A percentile compares a stretch with the other conserved stretches of the same genome.
Conservation (phyloP, 2,888 invertebrate genomes). For the Carcina quercana region DNA sequence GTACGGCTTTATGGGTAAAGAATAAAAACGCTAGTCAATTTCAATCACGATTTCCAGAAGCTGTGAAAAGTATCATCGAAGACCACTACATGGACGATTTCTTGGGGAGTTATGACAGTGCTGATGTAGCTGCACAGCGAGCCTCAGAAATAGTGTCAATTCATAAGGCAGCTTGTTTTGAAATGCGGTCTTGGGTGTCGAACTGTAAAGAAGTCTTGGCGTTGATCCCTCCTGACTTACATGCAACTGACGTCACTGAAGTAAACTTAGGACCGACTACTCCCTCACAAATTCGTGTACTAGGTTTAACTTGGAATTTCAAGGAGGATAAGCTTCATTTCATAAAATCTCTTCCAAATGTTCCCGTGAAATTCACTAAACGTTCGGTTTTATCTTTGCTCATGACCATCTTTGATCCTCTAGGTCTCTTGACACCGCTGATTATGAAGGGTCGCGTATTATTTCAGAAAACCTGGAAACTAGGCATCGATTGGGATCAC, state of each 20-base stretch:
- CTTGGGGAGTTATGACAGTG: not conserved
- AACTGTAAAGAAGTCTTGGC: slow-evolving; percentile 1
- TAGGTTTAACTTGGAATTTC: slow-evolving; percentile 4
- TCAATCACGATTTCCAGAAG: not conserved
- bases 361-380: not conserved
- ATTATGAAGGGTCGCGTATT: slow-evolving; percentile 2
- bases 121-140: slow-evolving; percentile 1
- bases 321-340: not conserved
- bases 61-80: not conserved
- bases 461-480: slow-evolving; percentile 1
- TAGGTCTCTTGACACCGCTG: slow-evolving; percentile 1
- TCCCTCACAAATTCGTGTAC: slow-evolving; percentile 1
- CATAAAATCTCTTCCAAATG: no score
- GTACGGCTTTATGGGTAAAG: slow-evolving; percentile 21
- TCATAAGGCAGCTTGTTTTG: slow-evolving; percentile 3
- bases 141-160: slow-evolving; percentile 2
- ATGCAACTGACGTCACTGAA: not conserved
- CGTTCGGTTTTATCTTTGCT: not conserved
- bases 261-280: slow-evolving; percentile 2
- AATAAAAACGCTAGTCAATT: slow-evolving; percentile 15
- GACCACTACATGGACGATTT: slow-evolving; percentile 5
- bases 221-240: not conserved
- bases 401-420: slow-evolving; percentile 4
- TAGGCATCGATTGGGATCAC: not conserved
- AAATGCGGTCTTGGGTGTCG: slow-evolving; percentile 6